phyloP scores from a whole-genome alignment of 2,888 invertebrate species.

The Halictus ligatus region DNA sequence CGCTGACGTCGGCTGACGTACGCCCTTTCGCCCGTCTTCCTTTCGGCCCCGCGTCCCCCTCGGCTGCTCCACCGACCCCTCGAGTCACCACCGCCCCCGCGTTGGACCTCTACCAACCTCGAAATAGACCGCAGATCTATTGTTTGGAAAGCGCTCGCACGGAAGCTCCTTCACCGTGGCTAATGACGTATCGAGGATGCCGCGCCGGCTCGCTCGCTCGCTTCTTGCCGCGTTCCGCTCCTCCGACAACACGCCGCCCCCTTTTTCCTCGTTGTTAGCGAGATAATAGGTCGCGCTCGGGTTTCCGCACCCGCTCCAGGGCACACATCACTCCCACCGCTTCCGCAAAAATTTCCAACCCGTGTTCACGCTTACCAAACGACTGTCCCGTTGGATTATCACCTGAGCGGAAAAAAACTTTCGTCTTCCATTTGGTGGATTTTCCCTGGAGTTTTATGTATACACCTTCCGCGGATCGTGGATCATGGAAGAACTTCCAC shows the following conservation, averaged over 20 bases:
- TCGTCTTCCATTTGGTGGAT: not conserved
- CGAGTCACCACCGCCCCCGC: slow-evolving; percentile 42
- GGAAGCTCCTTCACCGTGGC: slow-evolving; percentile 76
- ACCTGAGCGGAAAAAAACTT: not conserved
- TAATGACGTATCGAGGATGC: slow-evolving; percentile 78
- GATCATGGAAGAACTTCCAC: too few relatives aligned
- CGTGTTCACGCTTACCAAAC: not conserved
- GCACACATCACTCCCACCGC: not conserved
- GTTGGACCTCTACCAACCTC: slow-evolving; percentile 73
- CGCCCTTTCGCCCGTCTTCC: slow-evolving; percentile 74
- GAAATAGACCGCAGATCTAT: slow-evolving; percentile 82
- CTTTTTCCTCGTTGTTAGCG: slow-evolving; percentile 50
- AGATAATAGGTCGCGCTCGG: slow-evolving; percentile 47
- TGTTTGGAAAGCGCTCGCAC: slow-evolving; percentile 81
- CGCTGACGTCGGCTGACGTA: slow-evolving; percentile 85
- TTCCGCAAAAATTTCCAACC: slow-evolving; percentile 4
- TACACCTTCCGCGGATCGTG: too few relatives aligned
- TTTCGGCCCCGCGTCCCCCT: slow-evolving; percentile 49
- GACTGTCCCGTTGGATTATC: not conserved
- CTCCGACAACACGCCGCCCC: slow-evolving; percentile 41
- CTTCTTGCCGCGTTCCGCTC: slow-evolving; percentile 49
- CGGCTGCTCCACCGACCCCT: slow-evolving; percentile 51
- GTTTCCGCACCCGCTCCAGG: not conserved
- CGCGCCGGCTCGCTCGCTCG: slow-evolving; percentile 30
- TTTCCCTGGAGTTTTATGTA: too few relatives aligned